These are phyloP conservation scores for Lasioglossum baleicum DNA, from an alignment of 1,140 invertebrate species.

Conservation along the genomic window DNA sequence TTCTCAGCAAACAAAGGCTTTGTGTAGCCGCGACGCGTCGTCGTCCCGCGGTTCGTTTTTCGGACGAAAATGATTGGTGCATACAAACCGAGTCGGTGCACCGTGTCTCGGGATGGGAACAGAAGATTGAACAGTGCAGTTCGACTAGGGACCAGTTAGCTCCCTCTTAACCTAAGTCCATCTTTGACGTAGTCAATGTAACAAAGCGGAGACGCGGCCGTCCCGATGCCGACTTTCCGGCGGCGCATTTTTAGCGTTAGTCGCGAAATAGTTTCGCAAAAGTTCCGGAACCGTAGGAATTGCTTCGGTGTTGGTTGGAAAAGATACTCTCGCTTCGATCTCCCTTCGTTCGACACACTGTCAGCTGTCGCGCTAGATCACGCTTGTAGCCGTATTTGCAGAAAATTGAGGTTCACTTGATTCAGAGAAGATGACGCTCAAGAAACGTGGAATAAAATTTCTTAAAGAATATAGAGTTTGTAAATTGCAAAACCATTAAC, in stretches of 20 bases:
- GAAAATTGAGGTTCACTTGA: neutral
- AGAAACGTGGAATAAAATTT: neutral
- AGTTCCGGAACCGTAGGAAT: neutral
- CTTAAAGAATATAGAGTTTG: too few relatives aligned
- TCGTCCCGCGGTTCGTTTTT: too few relatives aligned
- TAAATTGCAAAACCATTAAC: too few relatives aligned
- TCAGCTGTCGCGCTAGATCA: too few relatives aligned
- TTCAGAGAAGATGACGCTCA: neutral
- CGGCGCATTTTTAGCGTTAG: constrained; percentile 64
- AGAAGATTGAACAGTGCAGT: neutral
- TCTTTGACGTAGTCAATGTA: constrained; percentile 1
- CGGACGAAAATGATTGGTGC: neutral
- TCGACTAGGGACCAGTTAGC: constrained; percentile 1
- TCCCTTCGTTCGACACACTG: neutral
- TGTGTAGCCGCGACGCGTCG: too few relatives aligned
- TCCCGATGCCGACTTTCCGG: constrained; percentile 67
- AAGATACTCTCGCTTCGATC: too few relatives aligned
- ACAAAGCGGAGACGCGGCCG: constrained; percentile 25
- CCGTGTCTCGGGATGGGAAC: neutral
- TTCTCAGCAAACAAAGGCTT: too few relatives aligned
- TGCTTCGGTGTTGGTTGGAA: neutral
- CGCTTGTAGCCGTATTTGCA: neutral
- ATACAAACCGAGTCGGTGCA: constrained; percentile 23
- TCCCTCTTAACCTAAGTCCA: constrained; percentile 16
- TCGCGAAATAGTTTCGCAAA: constrained; percentile 48